phyloP scores from a whole-genome alignment of 1,140 invertebrate genomes.

The Drosophila sechellia region DNA sequence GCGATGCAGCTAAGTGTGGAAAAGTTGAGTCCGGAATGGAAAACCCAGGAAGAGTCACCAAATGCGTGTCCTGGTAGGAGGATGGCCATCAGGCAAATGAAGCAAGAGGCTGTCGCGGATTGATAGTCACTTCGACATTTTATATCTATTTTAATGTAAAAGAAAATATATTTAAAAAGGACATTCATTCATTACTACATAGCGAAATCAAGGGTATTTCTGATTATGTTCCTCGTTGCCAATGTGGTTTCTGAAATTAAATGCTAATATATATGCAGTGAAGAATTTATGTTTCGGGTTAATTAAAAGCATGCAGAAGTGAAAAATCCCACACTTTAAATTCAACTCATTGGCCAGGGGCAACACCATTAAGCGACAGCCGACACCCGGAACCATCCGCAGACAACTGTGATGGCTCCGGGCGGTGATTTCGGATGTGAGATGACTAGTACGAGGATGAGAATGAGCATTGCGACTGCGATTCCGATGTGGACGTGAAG shows the following conservation, averaged over 20 bases:
- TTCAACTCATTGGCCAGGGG: constrained; percentile 48
- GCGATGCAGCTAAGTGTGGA: constrained; percentile 73
- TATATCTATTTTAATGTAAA: too few species aligned
- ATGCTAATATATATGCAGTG: not conserved
- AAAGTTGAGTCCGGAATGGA: constrained; percentile 18
- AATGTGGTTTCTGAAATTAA: constrained; percentile 43
- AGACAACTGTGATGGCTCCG: constrained; percentile 63
- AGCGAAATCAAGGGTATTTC: constrained; percentile 17
- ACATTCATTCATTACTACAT: not conserved
- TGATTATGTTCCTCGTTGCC: not conserved
- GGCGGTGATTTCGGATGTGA: constrained; percentile 28
- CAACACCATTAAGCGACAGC: constrained; percentile 37
- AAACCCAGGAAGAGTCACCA: constrained; percentile 7
- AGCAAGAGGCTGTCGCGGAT: constrained; percentile 30
- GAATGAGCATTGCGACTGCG: constrained; percentile 5
- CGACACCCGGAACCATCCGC: constrained; percentile 44
- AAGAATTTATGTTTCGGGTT: constrained; percentile 43
- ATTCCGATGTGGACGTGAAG: constrained; percentile 21
- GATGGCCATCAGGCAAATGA: constrained; percentile 61
- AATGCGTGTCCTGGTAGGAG: constrained; percentile 8
- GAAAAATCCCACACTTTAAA: constrained; percentile 62
- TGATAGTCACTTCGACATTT: not conserved
- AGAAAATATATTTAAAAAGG: not conserved
- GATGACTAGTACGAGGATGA: constrained; percentile 4
- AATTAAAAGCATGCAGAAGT: constrained; percentile 64